A percentile compares a stretch with the other conserved stretches of the same genome.
Conservation (phyloP, 2,113 vertebrate genomes). For the Myrmecobius fasciatus region DNA sequence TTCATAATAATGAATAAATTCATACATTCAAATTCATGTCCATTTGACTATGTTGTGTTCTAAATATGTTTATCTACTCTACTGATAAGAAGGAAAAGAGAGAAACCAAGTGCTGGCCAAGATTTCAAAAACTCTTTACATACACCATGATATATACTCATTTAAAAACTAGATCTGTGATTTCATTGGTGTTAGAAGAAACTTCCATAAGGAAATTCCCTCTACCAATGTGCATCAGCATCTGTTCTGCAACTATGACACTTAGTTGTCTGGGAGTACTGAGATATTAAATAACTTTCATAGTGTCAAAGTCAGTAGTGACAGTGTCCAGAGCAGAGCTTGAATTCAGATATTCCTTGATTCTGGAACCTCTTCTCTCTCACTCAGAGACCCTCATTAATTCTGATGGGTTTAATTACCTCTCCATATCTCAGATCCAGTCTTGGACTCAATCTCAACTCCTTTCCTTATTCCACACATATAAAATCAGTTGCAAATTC, state of each 20-base stretch:
- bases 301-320: neutral
- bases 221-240: neutral
- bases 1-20: neutral
- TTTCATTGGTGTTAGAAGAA: neutral
- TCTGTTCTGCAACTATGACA: neutral
- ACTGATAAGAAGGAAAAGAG: neutral
- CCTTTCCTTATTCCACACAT: neutral
- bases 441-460: neutral
- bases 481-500: neutral
- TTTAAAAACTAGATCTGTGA: neutral
- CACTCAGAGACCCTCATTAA: neutral
- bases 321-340: neutral
- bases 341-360: neutral
- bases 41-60: neutral
- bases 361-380: neutral
- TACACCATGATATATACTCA: neutral
- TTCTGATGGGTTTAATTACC: neutral
- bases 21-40: neutral
- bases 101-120: neutral
- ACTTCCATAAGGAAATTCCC: neutral
- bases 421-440: neutral
- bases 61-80: neutral
- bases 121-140: neutral
- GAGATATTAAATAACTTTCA: neutral
- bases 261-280: neutral